Conservation (phyloP, 2,797 vertebrate genomes). For the Hemibagrus guttatus region DNA sequence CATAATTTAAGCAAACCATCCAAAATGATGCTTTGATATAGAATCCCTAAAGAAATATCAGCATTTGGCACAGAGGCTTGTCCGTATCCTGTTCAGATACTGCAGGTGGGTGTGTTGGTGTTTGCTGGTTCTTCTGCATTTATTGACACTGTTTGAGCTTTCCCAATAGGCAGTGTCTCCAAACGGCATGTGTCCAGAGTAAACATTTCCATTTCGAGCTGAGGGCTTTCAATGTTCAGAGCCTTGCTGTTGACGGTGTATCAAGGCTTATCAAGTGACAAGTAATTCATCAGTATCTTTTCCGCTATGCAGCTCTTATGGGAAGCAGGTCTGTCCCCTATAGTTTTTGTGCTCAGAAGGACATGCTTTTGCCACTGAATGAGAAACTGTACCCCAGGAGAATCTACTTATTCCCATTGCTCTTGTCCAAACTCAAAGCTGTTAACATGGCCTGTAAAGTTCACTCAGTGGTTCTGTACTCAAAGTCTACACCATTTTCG, state of each 20-base stretch:
- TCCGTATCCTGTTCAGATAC: slow-evolving; percentile 35
- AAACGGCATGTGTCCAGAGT: neutral
- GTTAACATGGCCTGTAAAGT: neutral
- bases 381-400: slow-evolving; percentile 11
- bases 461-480: neutral
- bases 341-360: slow-evolving; percentile 19
- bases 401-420: slow-evolving; percentile 1
- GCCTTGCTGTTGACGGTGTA: slow-evolving; percentile 31
- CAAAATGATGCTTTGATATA: slow-evolving; percentile 64
- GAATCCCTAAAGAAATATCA: slow-evolving; percentile 57
- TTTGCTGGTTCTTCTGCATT: slow-evolving; percentile 55
- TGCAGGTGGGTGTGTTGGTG: slow-evolving; percentile 20
- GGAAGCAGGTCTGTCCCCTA: slow-evolving; percentile 14
- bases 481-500: neutral
- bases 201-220: slow-evolving; percentile 24
- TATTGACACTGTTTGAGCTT: slow-evolving; percentile 45
- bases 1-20: slow-evolving; percentile 56
- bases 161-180: slow-evolving; percentile 24
- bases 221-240: slow-evolving; percentile 7
- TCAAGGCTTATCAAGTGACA: slow-evolving; percentile 26
- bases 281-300: slow-evolving; percentile 36
- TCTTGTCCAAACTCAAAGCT: neutral
- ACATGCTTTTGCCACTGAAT: slow-evolving; percentile 15
- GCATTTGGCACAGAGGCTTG: slow-evolving; percentile 55
- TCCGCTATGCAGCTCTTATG: slow-evolving; percentile 1